Evolutionary conservation across 2,797 vertebrate species (phyloP), one percentile per base, ranked within the genome.

Genomic region (Cyclopterus lumpus): DNA sequence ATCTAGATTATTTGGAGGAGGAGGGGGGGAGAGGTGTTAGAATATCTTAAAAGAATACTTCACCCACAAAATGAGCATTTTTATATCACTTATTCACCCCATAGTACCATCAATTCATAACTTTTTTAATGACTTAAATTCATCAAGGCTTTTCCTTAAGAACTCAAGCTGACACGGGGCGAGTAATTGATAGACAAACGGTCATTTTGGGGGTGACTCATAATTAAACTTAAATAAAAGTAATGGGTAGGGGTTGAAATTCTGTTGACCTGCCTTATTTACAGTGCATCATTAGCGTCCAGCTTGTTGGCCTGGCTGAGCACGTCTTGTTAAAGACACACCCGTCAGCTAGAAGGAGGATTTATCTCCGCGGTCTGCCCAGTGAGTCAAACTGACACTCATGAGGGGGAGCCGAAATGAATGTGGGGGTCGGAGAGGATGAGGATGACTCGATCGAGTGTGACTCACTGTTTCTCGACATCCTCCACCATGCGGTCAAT

Each of bases 381-480:
- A 65, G 2, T 53, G 38, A 46, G 38, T 40, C 15, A 38, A 12
- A 40, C 12, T 51, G 44, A 28, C 64, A 42, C 10, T 15, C 34
- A 71, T 6, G 38, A 30, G 24, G 46, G 38, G 0, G 2, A 64
- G 48, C 48, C 67, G 8, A 61, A 44, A 79, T 72, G 2, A 66
- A 9, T 5, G 14, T 49, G n/a, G 53, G 9, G 18, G 53, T 66
- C 32, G 48, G 26, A 58, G 16, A 77, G 32, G 26, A 78, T 7
- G 36, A 6, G 4, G 51, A 18, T 67, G 16, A 12, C 28, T 77
- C 32, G 28, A 72, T 77, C 32, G 28, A 71, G 51, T 26, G 32
- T 22, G 34, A 95, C 97, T 97, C 93, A 99, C 98, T 99, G 97
- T 86, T 97, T 99, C 76, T 99, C 98, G 38, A 99, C 95, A 63